phyloP scores from a whole-genome alignment of 2,113 vertebrate species.

The Cettia cetti region DNA sequence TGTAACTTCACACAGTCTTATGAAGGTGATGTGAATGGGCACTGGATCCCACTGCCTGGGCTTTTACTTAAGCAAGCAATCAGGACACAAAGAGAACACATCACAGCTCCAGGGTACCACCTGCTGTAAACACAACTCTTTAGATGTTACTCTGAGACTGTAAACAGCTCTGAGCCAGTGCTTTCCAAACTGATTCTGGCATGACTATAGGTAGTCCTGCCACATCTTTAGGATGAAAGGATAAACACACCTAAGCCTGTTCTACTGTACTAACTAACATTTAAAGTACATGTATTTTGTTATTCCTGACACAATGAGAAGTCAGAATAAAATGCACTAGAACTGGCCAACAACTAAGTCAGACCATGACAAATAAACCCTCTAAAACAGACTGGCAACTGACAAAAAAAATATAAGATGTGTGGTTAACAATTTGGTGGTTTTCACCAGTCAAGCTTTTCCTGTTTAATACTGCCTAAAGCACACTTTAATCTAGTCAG shows the following conservation, averaged over 20 bases:
- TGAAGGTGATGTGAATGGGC: accelerated
- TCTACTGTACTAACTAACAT: not conserved
- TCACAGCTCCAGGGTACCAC: not conserved
- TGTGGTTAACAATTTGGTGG: accelerated
- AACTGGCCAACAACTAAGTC: not conserved
- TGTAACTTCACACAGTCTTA: not conserved
- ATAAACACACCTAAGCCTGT: not conserved
- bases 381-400: not conserved
- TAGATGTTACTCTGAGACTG: not conserved
- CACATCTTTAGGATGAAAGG: not conserved
- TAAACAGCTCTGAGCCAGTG: not conserved
- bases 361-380: not conserved
- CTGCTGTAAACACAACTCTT: not conserved
- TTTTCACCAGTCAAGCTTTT: not conserved
- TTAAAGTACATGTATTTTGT: not conserved
- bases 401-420: not conserved
- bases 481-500: not conserved
- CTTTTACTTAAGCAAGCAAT: not conserved
- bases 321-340: not conserved
- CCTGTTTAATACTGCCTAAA: not conserved
- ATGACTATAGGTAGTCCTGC: not conserved
- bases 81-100: not conserved
- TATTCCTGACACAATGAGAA: not conserved
- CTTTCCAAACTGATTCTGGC: not conserved
- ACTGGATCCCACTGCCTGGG: not conserved